Evolutionary conservation across 2,888 invertebrate species (phyloP).

Genomic region (Ectemnius lituratus): DNA sequence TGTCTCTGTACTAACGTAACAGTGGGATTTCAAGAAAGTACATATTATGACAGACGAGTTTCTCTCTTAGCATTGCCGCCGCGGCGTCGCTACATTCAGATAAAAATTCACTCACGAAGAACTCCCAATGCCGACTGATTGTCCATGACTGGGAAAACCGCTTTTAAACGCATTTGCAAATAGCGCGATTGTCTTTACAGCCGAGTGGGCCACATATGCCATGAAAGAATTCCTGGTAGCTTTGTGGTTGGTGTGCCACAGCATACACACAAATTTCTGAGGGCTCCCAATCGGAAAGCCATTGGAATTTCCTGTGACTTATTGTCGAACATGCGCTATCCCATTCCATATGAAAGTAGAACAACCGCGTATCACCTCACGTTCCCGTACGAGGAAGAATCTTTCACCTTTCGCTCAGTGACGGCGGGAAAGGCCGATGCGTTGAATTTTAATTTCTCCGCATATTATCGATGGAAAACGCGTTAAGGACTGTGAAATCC

Average conservation of each 20-base stretch:
- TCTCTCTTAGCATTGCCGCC: conserved; percentile 2
- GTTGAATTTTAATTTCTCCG: too few species aligned
- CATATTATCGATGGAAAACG: too few species aligned
- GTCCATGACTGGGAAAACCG: conserved; percentile 35
- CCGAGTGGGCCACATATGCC: not conserved
- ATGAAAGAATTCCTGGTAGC: not conserved
- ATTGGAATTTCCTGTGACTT: conserved; percentile 54
- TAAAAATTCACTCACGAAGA: conserved; percentile 23
- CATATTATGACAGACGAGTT: conserved; percentile 12
- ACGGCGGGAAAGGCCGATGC: too few species aligned
- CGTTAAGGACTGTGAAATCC: not conserved
- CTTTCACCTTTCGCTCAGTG: conserved; percentile 6
- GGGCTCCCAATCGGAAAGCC: conserved; percentile 36
- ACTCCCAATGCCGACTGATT: conserved; percentile 7
- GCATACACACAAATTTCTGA: conserved; percentile 11
- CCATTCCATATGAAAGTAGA: conserved; percentile 44
- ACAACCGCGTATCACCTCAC: conserved; percentile 16
- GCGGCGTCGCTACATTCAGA: conserved; percentile 12
- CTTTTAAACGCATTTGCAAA: conserved; percentile 23
- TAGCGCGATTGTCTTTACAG: conserved; percentile 3
- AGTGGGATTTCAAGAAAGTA: conserved; percentile 11
- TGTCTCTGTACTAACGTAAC: not conserved
- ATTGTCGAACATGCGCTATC: not conserved
- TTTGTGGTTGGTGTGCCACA: not conserved
- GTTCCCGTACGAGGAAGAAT: conserved; percentile 12